These are phyloP conservation scores for Leucosticte australis DNA, from an alignment of 2,113 vertebrate genomes.

Conservation along the genomic window DNA sequence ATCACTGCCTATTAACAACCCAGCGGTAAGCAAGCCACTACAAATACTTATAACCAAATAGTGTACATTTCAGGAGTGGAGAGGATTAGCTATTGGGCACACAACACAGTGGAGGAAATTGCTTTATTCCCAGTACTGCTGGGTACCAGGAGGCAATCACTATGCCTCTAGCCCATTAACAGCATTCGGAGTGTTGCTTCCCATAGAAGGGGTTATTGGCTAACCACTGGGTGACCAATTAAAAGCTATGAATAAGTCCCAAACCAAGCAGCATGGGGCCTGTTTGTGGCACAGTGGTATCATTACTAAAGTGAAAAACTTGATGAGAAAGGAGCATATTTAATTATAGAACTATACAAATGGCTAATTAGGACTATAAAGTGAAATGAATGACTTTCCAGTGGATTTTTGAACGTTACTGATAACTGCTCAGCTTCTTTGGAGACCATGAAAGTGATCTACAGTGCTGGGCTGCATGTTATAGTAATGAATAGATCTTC, in stretches of 20 bases:
- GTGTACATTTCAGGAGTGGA: conserved; percentile 87
- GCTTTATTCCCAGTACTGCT: conserved; percentile 88
- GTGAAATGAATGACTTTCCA: conserved; percentile 86
- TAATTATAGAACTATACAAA: conserved; percentile 90
- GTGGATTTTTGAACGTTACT: conserved; percentile 83
- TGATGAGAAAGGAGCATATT: conserved; percentile 89
- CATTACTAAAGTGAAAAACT: conserved; percentile 88
- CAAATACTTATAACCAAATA: conserved; percentile 89
- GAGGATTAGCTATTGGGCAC: conserved; percentile 88
- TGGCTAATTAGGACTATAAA: conserved; percentile 88
- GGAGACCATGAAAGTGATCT: conserved; percentile 83
- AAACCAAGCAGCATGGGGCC: conserved; percentile 87
- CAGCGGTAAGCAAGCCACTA: conserved; percentile 86
- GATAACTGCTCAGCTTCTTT: conserved; percentile 81
- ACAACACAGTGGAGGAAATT: conserved; percentile 88
- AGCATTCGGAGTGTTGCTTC: conserved; percentile 83
- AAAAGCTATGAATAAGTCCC: conserved; percentile 89
- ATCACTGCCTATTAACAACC: conserved; percentile 87
- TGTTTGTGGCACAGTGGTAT: conserved; percentile 89
- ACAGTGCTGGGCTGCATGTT: conserved; percentile 55
- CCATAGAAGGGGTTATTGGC: conserved; percentile 88
- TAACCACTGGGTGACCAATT: conserved; percentile 91
- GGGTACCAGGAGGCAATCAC: conserved; percentile 86
- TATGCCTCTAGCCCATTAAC: conserved; percentile 86
- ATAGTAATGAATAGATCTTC: conserved; percentile 79